phyloP scores from a whole-genome alignment of 2,113 vertebrate species.

The Catharus bicknelli region DNA sequence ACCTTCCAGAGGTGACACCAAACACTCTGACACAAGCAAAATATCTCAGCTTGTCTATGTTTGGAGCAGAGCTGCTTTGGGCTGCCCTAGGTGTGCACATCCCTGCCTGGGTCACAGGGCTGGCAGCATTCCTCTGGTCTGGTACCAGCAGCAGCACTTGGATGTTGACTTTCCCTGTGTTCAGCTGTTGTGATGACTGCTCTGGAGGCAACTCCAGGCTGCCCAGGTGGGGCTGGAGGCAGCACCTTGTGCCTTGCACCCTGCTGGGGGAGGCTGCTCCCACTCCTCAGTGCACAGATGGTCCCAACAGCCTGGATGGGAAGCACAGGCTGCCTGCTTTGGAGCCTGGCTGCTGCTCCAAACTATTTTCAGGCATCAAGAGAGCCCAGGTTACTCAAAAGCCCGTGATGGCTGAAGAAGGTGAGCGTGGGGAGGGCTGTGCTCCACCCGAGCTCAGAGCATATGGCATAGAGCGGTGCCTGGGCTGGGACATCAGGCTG shows the following conservation, averaged over 20 bases:
- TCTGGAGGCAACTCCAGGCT: background rate
- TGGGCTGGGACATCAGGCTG: background rate
- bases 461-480: background rate
- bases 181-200: accelerated
- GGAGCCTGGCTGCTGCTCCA: background rate
- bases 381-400: background rate
- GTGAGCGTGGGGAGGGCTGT: accelerated
- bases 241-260: background rate
- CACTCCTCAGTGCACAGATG: background rate
- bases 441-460: background rate
- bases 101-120: accelerated
- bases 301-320: background rate
- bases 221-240: background rate
- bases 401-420: accelerated
- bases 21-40: background rate
- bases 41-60: background rate
- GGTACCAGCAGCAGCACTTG: background rate
- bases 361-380: background rate
- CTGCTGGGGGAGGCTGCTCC: background rate
- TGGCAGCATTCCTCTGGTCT: accelerated
- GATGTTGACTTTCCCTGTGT: accelerated
- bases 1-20: background rate
- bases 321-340: background rate
- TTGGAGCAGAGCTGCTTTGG: background rate
- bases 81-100: background rate